phyloP scores from a whole-genome alignment of 2,797 vertebrate genomes.

The Coranthus polyacanthus region DNA sequence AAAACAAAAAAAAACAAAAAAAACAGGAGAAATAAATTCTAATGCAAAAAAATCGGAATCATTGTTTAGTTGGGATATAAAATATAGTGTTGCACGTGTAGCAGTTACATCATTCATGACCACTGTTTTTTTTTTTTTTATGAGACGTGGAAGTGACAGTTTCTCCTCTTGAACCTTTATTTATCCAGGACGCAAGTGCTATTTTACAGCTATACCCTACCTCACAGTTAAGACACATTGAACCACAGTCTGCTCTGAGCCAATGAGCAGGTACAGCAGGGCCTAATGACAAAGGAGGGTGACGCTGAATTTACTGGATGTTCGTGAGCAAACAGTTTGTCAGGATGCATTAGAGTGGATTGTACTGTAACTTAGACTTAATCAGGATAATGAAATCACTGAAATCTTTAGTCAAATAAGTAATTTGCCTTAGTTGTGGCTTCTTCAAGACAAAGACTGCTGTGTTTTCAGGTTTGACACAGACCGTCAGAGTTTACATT shows the following conservation, averaged over 20 bases:
- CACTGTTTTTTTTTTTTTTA: constrained; percentile 17
- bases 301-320: neutral
- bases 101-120: constrained; percentile 6
- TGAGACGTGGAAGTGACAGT: constrained; percentile 22
- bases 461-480: too few relatives aligned
- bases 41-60: neutral
- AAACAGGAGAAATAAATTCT: constrained; percentile 14
- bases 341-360: constrained; percentile 6
- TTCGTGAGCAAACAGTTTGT: neutral
- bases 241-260: constrained; percentile 21
- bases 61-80: constrained; percentile 26
- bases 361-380: constrained; percentile 6
- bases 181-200: constrained; percentile 37
- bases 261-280: neutral
- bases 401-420: constrained; percentile 4
- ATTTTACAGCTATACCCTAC: constrained; percentile 22
- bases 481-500: too few relatives aligned
- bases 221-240: constrained; percentile 28
- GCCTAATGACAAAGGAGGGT: constrained; percentile 25
- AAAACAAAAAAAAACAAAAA: constrained; percentile 12
- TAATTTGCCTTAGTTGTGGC: neutral
- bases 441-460: too few relatives aligned
- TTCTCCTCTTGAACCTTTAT: constrained; percentile 24
- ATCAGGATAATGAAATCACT: constrained; percentile 17
- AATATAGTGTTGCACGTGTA: constrained; percentile 27